Evolutionary conservation across 2,113 vertebrate species (phyloP).

Genomic region (Mesoclemmys tuberculata): DNA sequence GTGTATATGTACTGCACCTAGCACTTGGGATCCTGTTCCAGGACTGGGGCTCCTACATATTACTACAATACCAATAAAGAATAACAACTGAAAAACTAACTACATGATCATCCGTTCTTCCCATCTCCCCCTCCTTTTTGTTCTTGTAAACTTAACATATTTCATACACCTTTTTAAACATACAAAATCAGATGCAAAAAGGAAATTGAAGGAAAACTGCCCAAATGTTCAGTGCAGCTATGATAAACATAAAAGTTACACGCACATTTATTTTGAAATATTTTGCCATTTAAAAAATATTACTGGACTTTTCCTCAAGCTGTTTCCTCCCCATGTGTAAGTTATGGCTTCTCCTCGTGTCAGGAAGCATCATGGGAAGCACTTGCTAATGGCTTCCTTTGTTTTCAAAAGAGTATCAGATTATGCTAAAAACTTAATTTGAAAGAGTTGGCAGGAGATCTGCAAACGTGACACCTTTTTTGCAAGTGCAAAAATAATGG

Average conservation of each 20-base stretch:
- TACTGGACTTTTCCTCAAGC: slow-evolving; percentile 20
- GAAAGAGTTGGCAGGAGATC: background rate
- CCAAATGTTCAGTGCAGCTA: background rate
- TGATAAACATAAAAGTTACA: slow-evolving; percentile 11
- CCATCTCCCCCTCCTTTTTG: background rate
- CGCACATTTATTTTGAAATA: background rate
- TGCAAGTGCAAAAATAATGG: background rate
- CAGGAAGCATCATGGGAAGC: slow-evolving; percentile 1
- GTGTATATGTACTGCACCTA: background rate
- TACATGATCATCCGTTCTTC: background rate
- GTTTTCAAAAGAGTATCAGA: background rate
- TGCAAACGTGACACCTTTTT: background rate
- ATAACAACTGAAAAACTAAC: background rate
- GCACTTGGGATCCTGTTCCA: background rate
- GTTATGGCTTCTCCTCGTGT: background rate
- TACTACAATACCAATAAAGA: background rate
- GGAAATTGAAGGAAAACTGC: background rate
- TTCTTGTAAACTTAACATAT: background rate
- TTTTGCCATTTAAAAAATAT: background rate
- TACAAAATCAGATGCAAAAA: background rate
- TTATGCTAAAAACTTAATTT: background rate
- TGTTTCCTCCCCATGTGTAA: slow-evolving; percentile 24
- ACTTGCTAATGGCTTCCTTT: background rate
- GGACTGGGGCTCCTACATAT: background rate
- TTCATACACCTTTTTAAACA: background rate